These are phyloP conservation scores for Sardina pilchardus DNA, from an alignment of 2,113 vertebrate species.

Conservation along the genomic window DNA sequence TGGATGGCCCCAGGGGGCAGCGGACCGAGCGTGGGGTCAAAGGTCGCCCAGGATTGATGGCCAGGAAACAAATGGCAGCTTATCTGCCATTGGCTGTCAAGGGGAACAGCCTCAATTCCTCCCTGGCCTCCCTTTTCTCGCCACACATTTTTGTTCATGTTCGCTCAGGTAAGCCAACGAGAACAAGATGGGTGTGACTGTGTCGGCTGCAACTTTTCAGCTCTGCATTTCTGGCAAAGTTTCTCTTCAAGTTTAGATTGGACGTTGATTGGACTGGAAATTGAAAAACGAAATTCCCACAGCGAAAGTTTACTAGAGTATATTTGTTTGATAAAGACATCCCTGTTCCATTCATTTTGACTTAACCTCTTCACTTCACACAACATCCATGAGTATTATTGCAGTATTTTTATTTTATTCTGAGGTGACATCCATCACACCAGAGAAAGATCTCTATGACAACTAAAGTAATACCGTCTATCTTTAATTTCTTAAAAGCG, in stretches of 20 bases:
- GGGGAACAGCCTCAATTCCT: slow-evolving; percentile 28
- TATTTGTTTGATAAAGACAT: too few relatives aligned
- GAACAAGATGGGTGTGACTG: not conserved
- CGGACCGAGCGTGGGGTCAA: slow-evolving; percentile 47
- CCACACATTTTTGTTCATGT: slow-evolving; percentile 44
- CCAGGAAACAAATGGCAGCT: slow-evolving; percentile 59
- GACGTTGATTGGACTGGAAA: not conserved
- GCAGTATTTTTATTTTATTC: not conserved
- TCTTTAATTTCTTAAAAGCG: too few relatives aligned
- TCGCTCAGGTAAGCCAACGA: slow-evolving; percentile 35
- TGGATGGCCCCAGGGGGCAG: slow-evolving; percentile 44
- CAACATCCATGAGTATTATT: not conserved
- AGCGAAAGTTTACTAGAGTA: not conserved
- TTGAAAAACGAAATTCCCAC: not conserved
- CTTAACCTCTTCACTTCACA: not conserved
- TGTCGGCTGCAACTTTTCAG: not conserved
- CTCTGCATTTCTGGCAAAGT: not conserved
- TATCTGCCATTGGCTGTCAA: slow-evolving; percentile 54
- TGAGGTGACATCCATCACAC: not conserved
- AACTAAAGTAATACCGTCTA: not conserved
- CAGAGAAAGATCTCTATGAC: not conserved
- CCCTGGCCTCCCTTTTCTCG: not conserved
- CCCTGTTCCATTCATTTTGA: not conserved
- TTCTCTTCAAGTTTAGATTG: not conserved
- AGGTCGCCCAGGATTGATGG: slow-evolving; percentile 57